Base-by-base conservation (phyloP, 2,888 invertebrate species). In the Hirtodrosophila duncani region DNA sequence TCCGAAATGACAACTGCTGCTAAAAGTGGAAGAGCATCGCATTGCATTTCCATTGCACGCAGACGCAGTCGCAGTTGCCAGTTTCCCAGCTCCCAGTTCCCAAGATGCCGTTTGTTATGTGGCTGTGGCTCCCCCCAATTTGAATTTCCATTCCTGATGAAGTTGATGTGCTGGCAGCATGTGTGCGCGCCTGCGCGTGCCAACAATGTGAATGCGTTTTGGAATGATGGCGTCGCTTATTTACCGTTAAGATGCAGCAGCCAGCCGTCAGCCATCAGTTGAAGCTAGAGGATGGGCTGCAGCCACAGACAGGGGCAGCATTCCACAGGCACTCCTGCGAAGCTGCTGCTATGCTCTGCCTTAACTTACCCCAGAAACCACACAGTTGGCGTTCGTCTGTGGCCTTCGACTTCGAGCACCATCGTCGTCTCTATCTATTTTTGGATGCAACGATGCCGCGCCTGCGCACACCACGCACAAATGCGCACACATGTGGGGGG, bases 111-210 rank as follows among this genome's bases (percentile, higher is more conserved):
- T 45, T 50, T 24, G 16, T 14, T 6, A 30, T 23, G 21, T 26
- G 20, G 30, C 20, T 5, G 16, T n/a, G 37, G n/a, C 33, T 17
- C 13, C 16, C 16, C n/a, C n/a, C n/a, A n/a, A n/a, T n/a, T n/a
- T n/a, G 7, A 11, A 17, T 45, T 23, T 8, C 26, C 33, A 24
- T 27, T 27, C 34, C n/a, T 39, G 33, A 26, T 41, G 29, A 24
- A 43, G 39, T 44, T 67, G 69, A 68, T 59, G 62, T 60, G 57
- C 43, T 51, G 33, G 60, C 63, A 70, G 78, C 82, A 83, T 81
- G 71, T 66, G 49, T 75, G 81, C 69, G 83, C 81, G 83, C 80
- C 80, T 77, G 75, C 81, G 81, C 81, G 83, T 83, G 81, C 81
- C 80, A 81, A 75, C 67, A 65, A 68, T 70, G 63, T 65, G 64